Base-by-base conservation (phyloP, 2,888 invertebrate genomes). In the Acronicta leporina region DNA sequence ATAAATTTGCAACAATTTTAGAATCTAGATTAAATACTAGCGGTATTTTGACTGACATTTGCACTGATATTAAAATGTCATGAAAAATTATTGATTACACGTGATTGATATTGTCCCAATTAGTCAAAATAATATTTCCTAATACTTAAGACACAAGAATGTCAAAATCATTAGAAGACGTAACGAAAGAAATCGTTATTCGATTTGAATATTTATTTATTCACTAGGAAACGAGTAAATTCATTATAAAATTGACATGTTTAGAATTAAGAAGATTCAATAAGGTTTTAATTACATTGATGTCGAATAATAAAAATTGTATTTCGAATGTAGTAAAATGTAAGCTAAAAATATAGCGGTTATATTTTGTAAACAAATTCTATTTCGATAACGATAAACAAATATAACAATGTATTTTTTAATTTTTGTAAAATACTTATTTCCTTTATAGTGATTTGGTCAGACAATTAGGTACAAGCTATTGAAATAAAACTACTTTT, bases 181-280 rank as follows among this genome's bases (percentile, higher is more conserved):
- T 61, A 63, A 66, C 67, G 42, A 63, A 57, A 62, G 74, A 77
- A 71, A 71, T 75, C 67, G 53, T 71, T 74, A 77, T 74, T 74
- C 47, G 58, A 69, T 64, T 74, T 75, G 48, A 74, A 68, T 77
- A 57, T 63, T 53, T 65, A 68, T 54, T 60, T 25, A 65, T 56
- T 54, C 59, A 57, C 68, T 63, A 57, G 68, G 75, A 77, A 74
- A 71, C 48, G 30, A 54, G 56, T 61, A 64, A 49, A 61, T 61
- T 54, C 45, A 33, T 58, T 69, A 56, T 41, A 62, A 67, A 67
- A 67, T 63, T 67, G 50, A 63, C 59, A 62, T 55, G 48, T 52
- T 54, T 49, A 13, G 42, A 42, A 42, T 48, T 53, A 41, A 50
- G 14, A 62, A 58, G 44, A 16, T 43, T 43, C 33, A 11, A 33